A percentile compares a stretch with the other conserved stretches of the same genome.
phyloP scores from a whole-genome alignment of 2,888 invertebrate genomes.

The Dinocampus coccinellae region DNA sequence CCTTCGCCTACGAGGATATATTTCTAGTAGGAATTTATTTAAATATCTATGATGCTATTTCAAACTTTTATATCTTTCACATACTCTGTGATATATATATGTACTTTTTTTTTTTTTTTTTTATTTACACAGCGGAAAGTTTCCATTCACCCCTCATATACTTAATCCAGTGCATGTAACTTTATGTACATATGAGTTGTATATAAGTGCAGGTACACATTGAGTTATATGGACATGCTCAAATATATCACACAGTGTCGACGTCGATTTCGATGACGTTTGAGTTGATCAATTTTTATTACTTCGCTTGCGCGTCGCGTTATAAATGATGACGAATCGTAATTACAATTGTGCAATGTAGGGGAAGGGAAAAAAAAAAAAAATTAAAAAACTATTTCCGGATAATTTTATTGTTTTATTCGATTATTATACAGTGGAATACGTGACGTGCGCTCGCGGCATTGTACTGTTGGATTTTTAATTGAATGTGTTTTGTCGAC shows the following conservation, averaged over 20 bases:
- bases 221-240: neutral
- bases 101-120: too few relatives aligned
- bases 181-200: neutral
- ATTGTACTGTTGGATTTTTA: slow-evolving; percentile 20
- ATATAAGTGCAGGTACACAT: neutral
- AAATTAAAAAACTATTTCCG: slow-evolving; percentile 32
- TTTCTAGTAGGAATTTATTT: slow-evolving; percentile 15
- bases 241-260: neutral
- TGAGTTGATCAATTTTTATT: neutral
- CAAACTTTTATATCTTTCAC: too few relatives aligned
- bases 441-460: slow-evolving; percentile 6
- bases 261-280: neutral
- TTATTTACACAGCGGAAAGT: neutral
- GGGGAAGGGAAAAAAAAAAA: too few relatives aligned
- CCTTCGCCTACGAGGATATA: neutral
- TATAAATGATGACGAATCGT: slow-evolving; percentile 28
- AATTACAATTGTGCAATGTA: slow-evolving; percentile 19
- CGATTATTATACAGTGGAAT: neutral
- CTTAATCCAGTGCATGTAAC: neutral
- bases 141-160: neutral
- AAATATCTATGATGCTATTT: slow-evolving; percentile 21
- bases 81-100: too few relatives aligned
- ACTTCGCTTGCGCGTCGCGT: neutral
- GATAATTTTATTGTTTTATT: slow-evolving; percentile 14
- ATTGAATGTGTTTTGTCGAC: slow-evolving; percentile 30